These are phyloP conservation scores for Protodeltote pygarga DNA, from an alignment of 2,888 invertebrate genomes.

Conservation along the genomic window DNA sequence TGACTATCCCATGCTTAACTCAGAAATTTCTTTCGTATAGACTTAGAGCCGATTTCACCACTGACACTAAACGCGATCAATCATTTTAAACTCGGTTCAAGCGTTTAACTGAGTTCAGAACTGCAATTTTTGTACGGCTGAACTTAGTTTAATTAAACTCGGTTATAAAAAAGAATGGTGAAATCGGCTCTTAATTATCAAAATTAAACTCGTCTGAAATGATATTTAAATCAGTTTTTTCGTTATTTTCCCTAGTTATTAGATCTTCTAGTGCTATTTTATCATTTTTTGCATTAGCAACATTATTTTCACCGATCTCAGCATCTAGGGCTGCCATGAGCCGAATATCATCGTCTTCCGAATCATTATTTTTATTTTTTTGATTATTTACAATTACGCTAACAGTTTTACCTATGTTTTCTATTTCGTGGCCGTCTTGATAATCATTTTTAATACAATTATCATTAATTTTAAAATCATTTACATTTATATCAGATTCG, in stretches of 20 bases:
- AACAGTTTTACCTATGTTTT: not conserved
- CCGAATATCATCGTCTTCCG: constrained; percentile 18
- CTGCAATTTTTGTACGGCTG: too few relatives aligned
- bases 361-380: not conserved
- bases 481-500: not conserved
- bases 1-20: too few relatives aligned
- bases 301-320: constrained; percentile 15
- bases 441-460: not conserved
- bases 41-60: too few relatives aligned
- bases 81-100: too few relatives aligned
- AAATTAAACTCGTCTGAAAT: constrained; percentile 20
- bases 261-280: constrained; percentile 16
- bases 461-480: not conserved
- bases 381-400: constrained; percentile 12
- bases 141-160: too few relatives aligned
- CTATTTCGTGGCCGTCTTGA: not conserved
- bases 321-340: constrained; percentile 28
- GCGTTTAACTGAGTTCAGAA: too few relatives aligned
- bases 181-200: constrained; percentile 5
- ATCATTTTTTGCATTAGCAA: too few relatives aligned
- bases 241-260: constrained; percentile 4
- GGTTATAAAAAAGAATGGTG: too few relatives aligned
- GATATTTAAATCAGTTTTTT: not conserved
- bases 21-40: too few relatives aligned
- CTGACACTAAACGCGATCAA: too few relatives aligned